Evolutionary conservation across 1,140 invertebrate species (phyloP), one percentile per base, ranked within the genome.

Genomic region (Neodiprion lecontei): DNA sequence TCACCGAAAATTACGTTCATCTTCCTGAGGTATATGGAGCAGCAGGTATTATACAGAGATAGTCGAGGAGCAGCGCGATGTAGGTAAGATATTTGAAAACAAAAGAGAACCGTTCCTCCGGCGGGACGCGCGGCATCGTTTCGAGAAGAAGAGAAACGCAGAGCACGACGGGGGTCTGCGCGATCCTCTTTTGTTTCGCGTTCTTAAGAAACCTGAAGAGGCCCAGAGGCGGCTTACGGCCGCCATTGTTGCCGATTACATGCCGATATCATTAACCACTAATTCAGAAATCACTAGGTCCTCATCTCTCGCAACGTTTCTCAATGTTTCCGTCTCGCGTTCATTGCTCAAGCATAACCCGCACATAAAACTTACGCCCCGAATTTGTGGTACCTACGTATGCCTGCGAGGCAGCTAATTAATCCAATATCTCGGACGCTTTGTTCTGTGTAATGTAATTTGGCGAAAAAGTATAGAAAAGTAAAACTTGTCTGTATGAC

Each of bases 161-260:
- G 17, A 48, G 69, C 61, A 69, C 69, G 67, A 68, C 73, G 50
- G 75, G 40, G 69, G 69, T 21, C 76, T 75, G 74, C 74, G 69
- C 74, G 74, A 72, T 68, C 74, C 74, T 65, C 76, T 78, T 78
- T 78, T 78, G 76, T 78, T 78, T 78, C 72, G 73, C 67, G 68
- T 70, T 61, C 70, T 73, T 72, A 53, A 66, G 70, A 71, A 69
- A 72, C 76, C 74, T 48, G 67, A 17, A 61, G 48, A 73, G 72
- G 69, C 73, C 72, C 70, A 17, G 53, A 0, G 53, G 53, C 53
- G 28, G 28, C 28, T 2, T 17, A 12, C 67, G 23, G 17, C 14
- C 48, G 17, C 74, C 67, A 75, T 78, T 75, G 76, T 78, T 66
- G 70, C 48, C 73, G 67, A 78, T 78, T 78, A 75, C 74, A 77